Conservation (phyloP, 2,888 invertebrate species). For the Diogma glabrata region DNA sequence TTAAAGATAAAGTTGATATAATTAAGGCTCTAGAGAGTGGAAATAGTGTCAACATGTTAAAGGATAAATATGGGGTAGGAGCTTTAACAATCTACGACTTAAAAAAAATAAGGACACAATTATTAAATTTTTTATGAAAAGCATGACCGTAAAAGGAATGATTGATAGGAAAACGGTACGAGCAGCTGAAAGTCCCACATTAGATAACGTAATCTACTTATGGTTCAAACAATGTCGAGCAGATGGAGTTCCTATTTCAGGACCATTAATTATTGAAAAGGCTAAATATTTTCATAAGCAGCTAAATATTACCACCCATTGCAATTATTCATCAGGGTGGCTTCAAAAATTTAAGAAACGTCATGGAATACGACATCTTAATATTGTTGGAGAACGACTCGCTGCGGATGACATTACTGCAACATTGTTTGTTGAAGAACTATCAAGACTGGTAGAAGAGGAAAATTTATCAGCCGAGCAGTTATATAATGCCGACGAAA, state of each 20-base stretch:
- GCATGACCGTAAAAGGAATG: no score
- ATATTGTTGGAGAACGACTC: neutral
- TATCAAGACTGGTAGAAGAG: neutral
- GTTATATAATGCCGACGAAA: no score
- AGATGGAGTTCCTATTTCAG: neutral
- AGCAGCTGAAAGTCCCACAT: no score
- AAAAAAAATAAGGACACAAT: no score
- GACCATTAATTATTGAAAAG: neutral
- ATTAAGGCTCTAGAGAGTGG: neutral
- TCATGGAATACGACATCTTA: neutral
- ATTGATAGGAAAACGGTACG: no score
- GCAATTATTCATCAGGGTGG: no score
- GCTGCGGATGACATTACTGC: neutral
- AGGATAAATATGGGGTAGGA: neutral
- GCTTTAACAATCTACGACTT: no score
- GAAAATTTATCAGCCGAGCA: no score
- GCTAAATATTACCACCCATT: neutral
- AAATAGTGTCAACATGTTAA: neutral
- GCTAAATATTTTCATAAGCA: neutral
- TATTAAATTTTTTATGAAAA: neutral
- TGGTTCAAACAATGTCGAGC: neutral
- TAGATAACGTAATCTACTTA: no score
- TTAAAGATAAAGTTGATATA: neutral
- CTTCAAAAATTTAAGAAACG: neutral
- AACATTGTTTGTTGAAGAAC: constrained; percentile 1